Evolutionary conservation across 37 sponge, comb jelly and placozoan genomes (phyloP).

Genomic region (Halisarca cf. caerulea): DNA sequence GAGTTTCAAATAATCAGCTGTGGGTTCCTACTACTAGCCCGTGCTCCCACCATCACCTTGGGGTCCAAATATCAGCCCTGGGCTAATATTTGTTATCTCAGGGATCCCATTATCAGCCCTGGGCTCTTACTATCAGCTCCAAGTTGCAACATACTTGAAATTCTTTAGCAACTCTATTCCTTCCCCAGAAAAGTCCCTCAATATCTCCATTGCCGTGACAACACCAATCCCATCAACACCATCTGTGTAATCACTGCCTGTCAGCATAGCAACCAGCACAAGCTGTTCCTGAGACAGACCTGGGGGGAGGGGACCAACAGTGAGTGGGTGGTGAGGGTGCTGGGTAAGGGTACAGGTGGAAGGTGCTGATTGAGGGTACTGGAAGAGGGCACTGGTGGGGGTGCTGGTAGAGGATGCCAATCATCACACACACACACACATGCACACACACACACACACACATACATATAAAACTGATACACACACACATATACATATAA

Average conservation of each 20-base stretch:
- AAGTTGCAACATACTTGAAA: constrained; percentile 45
- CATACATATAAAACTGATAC: neutral
- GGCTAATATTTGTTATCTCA: too few relatives aligned
- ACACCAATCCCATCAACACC: constrained; percentile 86
- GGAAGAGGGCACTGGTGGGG: too few relatives aligned
- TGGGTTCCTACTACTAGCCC: too few relatives aligned
- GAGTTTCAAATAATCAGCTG: too few relatives aligned
- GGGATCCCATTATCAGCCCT: too few relatives aligned
- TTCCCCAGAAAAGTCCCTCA: constrained; percentile 67
- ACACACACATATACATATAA: neutral
- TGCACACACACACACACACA: neutral
- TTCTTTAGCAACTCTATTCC: constrained; percentile 61
- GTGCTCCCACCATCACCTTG: too few relatives aligned
- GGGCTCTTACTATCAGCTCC: too few relatives aligned
- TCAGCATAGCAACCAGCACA: constrained; percentile 77
- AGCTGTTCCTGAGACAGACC: constrained; percentile 72
- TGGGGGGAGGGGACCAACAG: constrained; percentile 6
- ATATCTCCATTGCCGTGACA: constrained; percentile 83
- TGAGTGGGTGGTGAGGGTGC: neutral
- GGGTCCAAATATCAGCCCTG: too few relatives aligned
- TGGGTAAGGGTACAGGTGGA: neutral
- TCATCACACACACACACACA: neutral
- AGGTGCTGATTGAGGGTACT: neutral
- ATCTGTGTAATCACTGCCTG: constrained; percentile 96
- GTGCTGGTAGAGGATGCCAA: neutral